Base-by-base conservation (phyloP, 2,888 invertebrate genomes). In the Strigamia transsilvanica region DNA sequence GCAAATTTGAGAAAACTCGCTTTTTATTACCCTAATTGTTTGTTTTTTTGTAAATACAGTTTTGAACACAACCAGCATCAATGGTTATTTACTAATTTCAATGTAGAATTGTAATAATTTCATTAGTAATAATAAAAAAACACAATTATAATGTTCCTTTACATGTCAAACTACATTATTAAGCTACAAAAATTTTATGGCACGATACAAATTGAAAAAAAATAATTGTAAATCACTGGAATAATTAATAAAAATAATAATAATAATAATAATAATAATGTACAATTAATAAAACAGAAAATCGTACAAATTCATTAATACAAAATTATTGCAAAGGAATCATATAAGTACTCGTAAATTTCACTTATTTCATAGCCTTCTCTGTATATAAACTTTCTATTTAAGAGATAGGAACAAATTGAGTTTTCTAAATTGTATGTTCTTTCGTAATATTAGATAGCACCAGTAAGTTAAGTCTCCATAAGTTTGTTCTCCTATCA, bases 401-500 rank as follows among this genome's bases (percentile, higher is more conserved):
- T 56, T 18, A 56, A 56, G 56, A 56, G 21, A 56, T 56, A 56
- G 56, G 56, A 56, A 56, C 56, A 56, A 56, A 56, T 56, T 56
- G 56, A 56, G 10, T 61, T 61, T 61, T 61, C 27, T 12, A 32
- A 32, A 15, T 73, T 27, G 1, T 51, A 73, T 73, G 73, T 73
- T 32, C 32, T 73, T 61, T 73, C 23, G 27, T 73, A 27, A n/a
- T 73, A 32, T 32, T 32, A 27, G 2, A 73, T 73, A 73, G 73
- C 73, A 73, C 73, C 73, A 73, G 32, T 73, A 12, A 13, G 23
- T 66, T 66, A 73, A 73, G 73, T 73, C 73, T 73, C 73, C 32
- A 32, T 73, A 27, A 73, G 13, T 73, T 73, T 32, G 27, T 27
- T 73, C 23, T 66, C 7, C 23, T 66, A 27, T 66, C 32, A 85